A percentile compares a stretch with the other conserved stretches of the same genome.
These are phyloP conservation scores for Drosophila triauraria DNA, from an alignment of 1,140 invertebrate genomes.

Conservation along the genomic window DNA sequence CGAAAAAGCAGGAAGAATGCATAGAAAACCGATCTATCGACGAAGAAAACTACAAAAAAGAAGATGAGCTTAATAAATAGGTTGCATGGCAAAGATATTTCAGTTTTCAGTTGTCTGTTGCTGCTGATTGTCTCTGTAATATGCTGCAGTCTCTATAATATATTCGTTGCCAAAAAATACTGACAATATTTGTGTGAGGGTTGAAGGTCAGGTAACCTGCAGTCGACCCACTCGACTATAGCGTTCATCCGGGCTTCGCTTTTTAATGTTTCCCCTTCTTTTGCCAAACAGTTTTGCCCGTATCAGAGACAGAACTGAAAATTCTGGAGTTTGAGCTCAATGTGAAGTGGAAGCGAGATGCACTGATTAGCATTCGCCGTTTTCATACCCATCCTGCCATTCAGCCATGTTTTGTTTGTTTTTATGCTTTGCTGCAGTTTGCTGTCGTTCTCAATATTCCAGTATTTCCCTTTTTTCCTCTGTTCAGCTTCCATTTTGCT, in stretches of 20 bases:
- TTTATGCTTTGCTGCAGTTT: constrained; percentile 56
- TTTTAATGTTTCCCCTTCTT: constrained; percentile 10
- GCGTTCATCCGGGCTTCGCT: constrained; percentile 7
- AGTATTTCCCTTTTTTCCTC: constrained; percentile 15
- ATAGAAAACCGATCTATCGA: background rate
- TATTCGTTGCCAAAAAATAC: background rate
- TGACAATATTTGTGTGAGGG: background rate
- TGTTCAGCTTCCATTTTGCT: constrained; percentile 30
- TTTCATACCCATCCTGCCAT: constrained; percentile 54
- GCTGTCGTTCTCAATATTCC: constrained; percentile 17
- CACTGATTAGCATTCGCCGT: constrained; percentile 21
- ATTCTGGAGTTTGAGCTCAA: constrained; percentile 46
- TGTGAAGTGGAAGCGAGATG: constrained; percentile 18
- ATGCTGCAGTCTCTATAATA: background rate
- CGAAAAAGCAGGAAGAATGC: background rate
- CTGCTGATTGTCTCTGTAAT: no score
- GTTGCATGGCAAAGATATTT: no score
- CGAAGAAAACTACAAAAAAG: no score
- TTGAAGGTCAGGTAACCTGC: background rate
- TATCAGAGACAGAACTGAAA: constrained; percentile 59
- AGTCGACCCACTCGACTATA: constrained; percentile 1
- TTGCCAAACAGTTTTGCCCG: constrained; percentile 68
- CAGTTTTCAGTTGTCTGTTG: no score
- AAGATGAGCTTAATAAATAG: no score
- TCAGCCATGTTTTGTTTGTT: constrained; percentile 77